A percentile compares a stretch with the other conserved stretches of the same genome.
Evolutionary conservation across 2,113 vertebrate genomes (phyloP).

Genomic region (Murina feae): DNA sequence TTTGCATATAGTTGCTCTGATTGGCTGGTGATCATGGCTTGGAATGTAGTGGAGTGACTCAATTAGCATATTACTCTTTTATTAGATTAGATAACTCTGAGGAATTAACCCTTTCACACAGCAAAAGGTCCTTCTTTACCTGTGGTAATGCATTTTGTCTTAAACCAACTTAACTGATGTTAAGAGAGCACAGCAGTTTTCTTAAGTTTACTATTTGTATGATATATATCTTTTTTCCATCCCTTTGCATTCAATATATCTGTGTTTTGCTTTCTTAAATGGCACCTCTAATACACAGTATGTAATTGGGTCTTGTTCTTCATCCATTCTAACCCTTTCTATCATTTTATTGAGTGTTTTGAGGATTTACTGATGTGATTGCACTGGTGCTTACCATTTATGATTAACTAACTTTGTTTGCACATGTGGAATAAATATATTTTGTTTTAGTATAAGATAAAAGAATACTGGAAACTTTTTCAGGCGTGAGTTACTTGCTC

Average conservation of each 20-base stretch:
- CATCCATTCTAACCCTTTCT: background rate
- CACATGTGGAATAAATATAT: background rate
- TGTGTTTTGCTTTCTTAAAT: background rate
- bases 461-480: background rate
- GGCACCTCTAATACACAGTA: background rate
- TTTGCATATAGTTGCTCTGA: no score
- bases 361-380: background rate
- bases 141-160: background rate
- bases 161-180: background rate
- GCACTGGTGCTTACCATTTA: background rate
- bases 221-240: background rate
- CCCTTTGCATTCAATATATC: background rate
- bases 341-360: background rate
- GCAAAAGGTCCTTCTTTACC: background rate
- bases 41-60: no score
- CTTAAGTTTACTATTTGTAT: background rate
- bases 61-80: no score
- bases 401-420: background rate
- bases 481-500: background rate
- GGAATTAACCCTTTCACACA: background rate
- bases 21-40: no score
- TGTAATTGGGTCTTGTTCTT: background rate
- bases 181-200: background rate
- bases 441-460: background rate
- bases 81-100: no score